phyloP scores from a whole-genome alignment of 2,797 vertebrate species.

The Poeciliopsis infans region DNA sequence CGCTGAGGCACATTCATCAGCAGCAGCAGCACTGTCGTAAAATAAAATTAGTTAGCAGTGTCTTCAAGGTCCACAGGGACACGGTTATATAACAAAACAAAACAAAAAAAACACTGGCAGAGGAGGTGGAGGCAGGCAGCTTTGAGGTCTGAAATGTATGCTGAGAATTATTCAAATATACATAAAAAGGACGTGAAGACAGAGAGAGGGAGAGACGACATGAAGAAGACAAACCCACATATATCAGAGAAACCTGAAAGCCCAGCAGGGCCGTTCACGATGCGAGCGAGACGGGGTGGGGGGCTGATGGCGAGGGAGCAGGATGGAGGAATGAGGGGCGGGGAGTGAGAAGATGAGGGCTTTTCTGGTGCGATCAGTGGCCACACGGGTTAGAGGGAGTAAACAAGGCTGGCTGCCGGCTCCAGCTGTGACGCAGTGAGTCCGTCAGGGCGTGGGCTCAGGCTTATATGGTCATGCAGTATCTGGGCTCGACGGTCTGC shows the following conservation, averaged over 20 bases:
- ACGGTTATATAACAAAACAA: conserved; percentile 68
- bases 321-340: conserved; percentile 24
- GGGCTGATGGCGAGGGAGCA: conserved; percentile 48
- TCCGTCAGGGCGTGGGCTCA: conserved; percentile 68
- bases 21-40: conserved; percentile 49
- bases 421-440: conserved; percentile 63
- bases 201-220: not conserved
- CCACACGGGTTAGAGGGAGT: conserved; percentile 68
- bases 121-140: conserved; percentile 8
- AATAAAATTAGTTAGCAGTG: conserved; percentile 68
- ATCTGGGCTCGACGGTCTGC: conserved; percentile 27
- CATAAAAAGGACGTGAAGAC: conserved; percentile 24
- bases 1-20: conserved; percentile 42
- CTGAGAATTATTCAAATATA: conserved; percentile 51
- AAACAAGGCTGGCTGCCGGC: conserved; percentile 66
- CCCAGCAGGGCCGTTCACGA: conserved; percentile 35
- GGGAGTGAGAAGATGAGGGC: conserved; percentile 58
- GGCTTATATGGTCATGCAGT: conserved; percentile 60
- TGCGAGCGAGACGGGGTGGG: conserved; percentile 9
- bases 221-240: not conserved
- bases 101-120: conserved; percentile 42
- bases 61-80: conserved; percentile 67
- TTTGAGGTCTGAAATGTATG: conserved; percentile 24
- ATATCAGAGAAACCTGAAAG: conserved; percentile 14
- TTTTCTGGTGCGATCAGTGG: conserved; percentile 76